Base-by-base conservation (phyloP, 1,140 invertebrate species). In the Apis cerana region DNA sequence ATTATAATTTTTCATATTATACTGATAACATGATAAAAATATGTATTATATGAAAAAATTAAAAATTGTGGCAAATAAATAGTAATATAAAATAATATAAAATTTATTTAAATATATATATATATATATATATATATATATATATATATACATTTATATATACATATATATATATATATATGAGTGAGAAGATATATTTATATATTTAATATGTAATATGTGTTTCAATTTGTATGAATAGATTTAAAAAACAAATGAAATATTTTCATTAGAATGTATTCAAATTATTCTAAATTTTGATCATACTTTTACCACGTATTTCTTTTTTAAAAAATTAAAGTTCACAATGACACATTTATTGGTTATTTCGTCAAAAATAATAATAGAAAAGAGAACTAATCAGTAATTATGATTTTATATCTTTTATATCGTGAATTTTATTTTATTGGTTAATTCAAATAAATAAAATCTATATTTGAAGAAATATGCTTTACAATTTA, bases 361-460 rank as follows among this genome's bases (percentile, higher is more conserved):
- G 68, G 68, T 62, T 70, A 79, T 56, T 52, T 72, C 19, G 27
- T 13, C 27, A 10, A 17, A 61, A 59, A 48, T 12, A 52, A 33
- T 7, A 23, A 8, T n/a, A 54, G 7, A 33, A 1, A 11, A 21
- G 8, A 10, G 21, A 69, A 59, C n/a, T 15, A 68, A 68, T 50
- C 10, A 12, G 48, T 58, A 56, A 58, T 1, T 43, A 21, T 75
- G 2, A 19, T 65, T 64, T 12, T 2, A 7, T 11, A 58, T 65
- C 23, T 85, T 62, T 80, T 19, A 19, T 71, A 48, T 61, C 23
- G 19, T 23, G 50, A 54, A 61, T 21, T 67, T 33, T 72, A 67
- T 85, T 68, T 43, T 23, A 70, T 72, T 82, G 61, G 48, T 72
- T 54, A 72, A 70, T 70, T 50, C 27, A 80, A 17, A 56, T 67